A percentile compares a stretch with the other conserved stretches of the same genome.
Evolutionary conservation across 2,113 vertebrate species (phyloP).

Genomic region (Atlantisia rogersi): DNA sequence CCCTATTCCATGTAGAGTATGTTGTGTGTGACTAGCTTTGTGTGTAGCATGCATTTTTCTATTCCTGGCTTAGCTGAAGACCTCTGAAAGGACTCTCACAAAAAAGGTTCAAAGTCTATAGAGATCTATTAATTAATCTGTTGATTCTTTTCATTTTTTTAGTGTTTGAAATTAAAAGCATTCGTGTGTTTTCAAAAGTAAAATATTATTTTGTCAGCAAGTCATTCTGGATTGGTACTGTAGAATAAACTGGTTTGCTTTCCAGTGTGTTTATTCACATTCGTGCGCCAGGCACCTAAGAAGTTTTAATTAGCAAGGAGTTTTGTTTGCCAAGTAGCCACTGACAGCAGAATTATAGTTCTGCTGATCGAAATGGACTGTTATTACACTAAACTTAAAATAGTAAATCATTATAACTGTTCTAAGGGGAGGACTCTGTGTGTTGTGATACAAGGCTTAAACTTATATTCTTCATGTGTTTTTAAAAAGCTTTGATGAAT

Average conservation of each 20-base stretch:
- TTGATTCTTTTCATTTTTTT: background rate
- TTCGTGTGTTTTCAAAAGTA: background rate
- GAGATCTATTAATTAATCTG: background rate
- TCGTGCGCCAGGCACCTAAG: background rate
- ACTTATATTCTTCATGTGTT: background rate
- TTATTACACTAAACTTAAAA: background rate
- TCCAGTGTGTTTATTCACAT: background rate
- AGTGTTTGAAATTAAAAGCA: background rate
- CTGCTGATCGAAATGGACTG: background rate
- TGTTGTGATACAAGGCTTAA: background rate
- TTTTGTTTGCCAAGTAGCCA: background rate
- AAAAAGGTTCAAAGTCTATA: background rate
- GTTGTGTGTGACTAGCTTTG: background rate
- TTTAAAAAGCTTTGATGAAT: background rate
- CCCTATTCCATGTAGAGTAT: accelerated
- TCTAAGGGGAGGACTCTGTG: background rate
- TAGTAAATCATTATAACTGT: background rate
- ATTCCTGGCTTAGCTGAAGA: background rate
- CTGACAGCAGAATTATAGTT: background rate
- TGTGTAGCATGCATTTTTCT: background rate
- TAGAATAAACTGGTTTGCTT: background rate
- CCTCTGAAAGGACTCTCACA: background rate
- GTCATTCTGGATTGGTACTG: background rate
- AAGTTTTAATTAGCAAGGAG: background rate
- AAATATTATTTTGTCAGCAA: background rate